Evolutionary conservation across 1,140 invertebrate genomes (phyloP), one percentile per base, ranked within the genome.

Genomic region (Papilio aristodemus): DNA sequence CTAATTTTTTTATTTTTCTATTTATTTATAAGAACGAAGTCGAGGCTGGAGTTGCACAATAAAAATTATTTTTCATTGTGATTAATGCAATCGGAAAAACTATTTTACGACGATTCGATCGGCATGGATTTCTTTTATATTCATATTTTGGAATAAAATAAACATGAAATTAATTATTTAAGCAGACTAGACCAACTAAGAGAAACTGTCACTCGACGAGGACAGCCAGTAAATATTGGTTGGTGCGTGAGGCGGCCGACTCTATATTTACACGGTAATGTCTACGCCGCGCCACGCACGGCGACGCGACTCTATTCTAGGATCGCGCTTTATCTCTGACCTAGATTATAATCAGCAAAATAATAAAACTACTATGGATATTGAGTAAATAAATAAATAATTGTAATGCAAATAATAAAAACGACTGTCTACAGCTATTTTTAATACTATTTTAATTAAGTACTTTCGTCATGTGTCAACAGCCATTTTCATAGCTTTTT

Each of bases 241-340:
- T 1, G 19, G 19, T 22, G 6, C 57, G 57, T 63, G 32, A 7
- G 43, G 64, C 69, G 64, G 27, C 19, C 46, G 46, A 17, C 76
- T 76, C 76, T 77, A 67, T 84, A 76, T 86, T 84, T 83, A 83
- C 84, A 83, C 77, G 79, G 76, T 78, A 82, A 78, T 83, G 81
- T 82, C 81, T 81, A 81, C 78, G 74, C 75, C 75, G n/a, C 69
- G 80, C 77, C 73, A 75, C 69, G 82, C 76, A 75, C 74, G 71
- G 71, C 74, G 75, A 77, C 74, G 73, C 74, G 79, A 70, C 71
- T 83, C 80, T 87, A 84, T 83, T 79, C 83, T 86, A 86, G 81
- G 81, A 86, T 81, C 80, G 81, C 74, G 77, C 71, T 75, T 78
- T 82, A 73, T 80, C 78, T 78, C 79, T 84, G 85, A 72, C 85